Percentiles rank a stretch among this genome's conserved stretches.
These are phyloP conservation scores for Phylloscopus trochilus DNA, from an alignment of 2,113 vertebrate genomes.

Conservation along the genomic window DNA sequence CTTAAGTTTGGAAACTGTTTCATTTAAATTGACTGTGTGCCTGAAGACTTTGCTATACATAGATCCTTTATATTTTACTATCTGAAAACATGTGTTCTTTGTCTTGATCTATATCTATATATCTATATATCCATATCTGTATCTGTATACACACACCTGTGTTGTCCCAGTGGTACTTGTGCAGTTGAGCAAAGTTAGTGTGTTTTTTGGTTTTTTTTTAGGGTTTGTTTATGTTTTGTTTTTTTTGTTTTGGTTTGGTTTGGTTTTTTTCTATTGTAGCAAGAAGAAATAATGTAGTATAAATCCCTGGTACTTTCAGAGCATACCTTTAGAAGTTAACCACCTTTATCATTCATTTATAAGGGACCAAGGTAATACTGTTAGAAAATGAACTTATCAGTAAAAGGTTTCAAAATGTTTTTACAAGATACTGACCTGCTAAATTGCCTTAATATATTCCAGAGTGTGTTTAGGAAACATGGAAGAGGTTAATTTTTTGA, in stretches of 20 bases:
- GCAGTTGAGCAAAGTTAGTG: background rate
- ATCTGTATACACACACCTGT: background rate
- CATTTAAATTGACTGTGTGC: background rate
- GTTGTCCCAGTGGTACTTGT: background rate
- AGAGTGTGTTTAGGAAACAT: background rate
- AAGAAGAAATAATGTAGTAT: background rate
- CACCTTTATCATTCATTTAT: background rate
- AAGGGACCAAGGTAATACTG: background rate
- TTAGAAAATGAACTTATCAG: background rate
- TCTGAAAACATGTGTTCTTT: background rate
- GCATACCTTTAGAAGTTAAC: background rate
- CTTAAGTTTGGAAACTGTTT: background rate
- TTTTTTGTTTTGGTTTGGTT: too few relatives aligned
- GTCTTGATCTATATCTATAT: background rate
- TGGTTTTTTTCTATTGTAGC: background rate
- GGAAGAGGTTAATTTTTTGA: background rate
- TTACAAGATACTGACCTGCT: background rate
- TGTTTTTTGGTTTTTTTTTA: background rate
- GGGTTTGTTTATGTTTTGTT: background rate
- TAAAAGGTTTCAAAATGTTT: background rate
- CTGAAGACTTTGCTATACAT: background rate
- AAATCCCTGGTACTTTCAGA: background rate
- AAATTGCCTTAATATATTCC: background rate
- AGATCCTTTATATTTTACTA: background rate
- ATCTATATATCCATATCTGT: background rate